phyloP scores from a whole-genome alignment of 2,888 invertebrate species.

The Carcina quercana region DNA sequence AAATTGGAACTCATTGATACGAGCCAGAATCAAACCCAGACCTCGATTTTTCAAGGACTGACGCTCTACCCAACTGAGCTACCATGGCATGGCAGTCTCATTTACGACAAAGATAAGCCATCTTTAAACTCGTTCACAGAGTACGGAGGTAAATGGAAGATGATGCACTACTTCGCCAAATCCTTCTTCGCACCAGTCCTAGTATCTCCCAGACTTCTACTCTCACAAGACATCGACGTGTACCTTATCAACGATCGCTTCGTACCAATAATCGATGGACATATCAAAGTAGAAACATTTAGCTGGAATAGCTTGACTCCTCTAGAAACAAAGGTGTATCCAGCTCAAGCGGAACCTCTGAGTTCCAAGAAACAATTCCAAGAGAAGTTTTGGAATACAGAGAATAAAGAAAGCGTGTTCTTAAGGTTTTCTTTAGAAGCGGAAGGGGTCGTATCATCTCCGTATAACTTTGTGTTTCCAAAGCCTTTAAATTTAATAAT shows the following conservation, averaged over 20 bases:
- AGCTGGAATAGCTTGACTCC: slow-evolving; percentile 71
- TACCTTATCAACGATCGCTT: slow-evolving; percentile 79
- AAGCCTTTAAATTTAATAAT: slow-evolving; percentile 68
- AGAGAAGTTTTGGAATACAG: slow-evolving; percentile 28
- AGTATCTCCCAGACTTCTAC: slow-evolving; percentile 74
- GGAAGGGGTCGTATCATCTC: slow-evolving; percentile 55
- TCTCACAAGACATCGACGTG: slow-evolving; percentile 68
- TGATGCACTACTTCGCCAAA: slow-evolving; percentile 91
- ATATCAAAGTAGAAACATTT: slow-evolving; percentile 72
- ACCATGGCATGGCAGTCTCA: no score
- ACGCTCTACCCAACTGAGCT: no score
- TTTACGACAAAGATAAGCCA: no score
- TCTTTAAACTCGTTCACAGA: slow-evolving; percentile 77
- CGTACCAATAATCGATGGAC: slow-evolving; percentile 49
- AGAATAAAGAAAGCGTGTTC: slow-evolving; percentile 40
- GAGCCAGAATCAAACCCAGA: no score
- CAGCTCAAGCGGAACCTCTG: slow-evolving; percentile 32
- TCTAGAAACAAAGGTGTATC: slow-evolving; percentile 34
- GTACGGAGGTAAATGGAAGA: slow-evolving; percentile 86
- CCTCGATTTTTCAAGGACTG: no score
- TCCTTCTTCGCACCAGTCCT: slow-evolving; percentile 89
- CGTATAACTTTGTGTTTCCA: slow-evolving; percentile 81
- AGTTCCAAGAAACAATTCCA: slow-evolving; percentile 34
- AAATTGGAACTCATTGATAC: no score
- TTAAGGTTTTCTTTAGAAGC: slow-evolving; percentile 69